phyloP scores from a whole-genome alignment of 2,113 vertebrate species.

The Amia ocellicauda region DNA sequence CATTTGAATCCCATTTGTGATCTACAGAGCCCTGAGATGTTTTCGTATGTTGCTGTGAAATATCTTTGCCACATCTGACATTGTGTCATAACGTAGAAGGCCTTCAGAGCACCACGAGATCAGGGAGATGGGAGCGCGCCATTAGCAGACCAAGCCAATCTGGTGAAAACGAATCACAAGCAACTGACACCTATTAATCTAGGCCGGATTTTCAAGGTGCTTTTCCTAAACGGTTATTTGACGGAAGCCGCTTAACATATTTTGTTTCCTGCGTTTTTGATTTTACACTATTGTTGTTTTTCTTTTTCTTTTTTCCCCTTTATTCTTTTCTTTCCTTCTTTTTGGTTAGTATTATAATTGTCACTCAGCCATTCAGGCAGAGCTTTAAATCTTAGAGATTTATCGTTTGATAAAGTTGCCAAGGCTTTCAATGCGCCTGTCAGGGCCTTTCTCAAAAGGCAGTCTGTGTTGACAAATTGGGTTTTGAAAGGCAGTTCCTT shows the following conservation, averaged over 20 bases:
- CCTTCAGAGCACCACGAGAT: too few relatives aligned
- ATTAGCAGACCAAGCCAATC: too few relatives aligned
- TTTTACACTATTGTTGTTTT: too few relatives aligned
- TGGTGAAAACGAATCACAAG: not conserved
- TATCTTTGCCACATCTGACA: too few relatives aligned
- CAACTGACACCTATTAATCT: not conserved
- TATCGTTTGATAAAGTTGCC: constrained; percentile 68
- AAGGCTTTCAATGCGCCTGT: constrained; percentile 53
- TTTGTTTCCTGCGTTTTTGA: not conserved
- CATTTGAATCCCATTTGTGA: too few relatives aligned
- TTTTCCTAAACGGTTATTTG: constrained; percentile 66
- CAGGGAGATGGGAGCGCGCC: too few relatives aligned
- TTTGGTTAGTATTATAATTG: constrained; percentile 47
- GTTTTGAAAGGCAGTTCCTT: constrained; percentile 70
- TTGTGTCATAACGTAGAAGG: too few relatives aligned
- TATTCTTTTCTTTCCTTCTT: constrained; percentile 26
- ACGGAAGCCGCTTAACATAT: constrained; percentile 56
- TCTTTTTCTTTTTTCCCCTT: too few relatives aligned
- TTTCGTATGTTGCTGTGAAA: too few relatives aligned
- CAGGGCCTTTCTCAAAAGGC: constrained; percentile 61
- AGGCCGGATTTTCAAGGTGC: not conserved
- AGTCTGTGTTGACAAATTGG: constrained; percentile 79
- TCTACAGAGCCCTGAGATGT: too few relatives aligned
- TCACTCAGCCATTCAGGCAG: constrained; percentile 30
- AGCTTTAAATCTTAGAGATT: constrained; percentile 46